Conservation (phyloP, 2,888 invertebrate genomes). For the Cylloceria caligata region DNA sequence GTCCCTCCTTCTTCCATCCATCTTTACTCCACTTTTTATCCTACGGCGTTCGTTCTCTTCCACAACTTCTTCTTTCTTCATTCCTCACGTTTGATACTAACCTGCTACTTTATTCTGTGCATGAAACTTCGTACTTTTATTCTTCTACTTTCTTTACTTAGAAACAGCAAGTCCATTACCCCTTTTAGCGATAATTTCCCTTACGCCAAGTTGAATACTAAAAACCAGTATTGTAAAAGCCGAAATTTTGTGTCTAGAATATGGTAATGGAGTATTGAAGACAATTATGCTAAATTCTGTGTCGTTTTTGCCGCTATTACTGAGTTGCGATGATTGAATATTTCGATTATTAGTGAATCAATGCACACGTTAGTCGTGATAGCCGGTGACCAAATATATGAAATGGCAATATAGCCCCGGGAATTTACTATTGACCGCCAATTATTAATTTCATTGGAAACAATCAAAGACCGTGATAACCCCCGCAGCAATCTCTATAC, state of each 20-base stretch:
- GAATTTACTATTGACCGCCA: neutral
- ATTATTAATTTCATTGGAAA: slow-evolving; percentile 17
- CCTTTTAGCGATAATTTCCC: slow-evolving; percentile 28
- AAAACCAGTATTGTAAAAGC: neutral
- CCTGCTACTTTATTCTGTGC: slow-evolving; percentile 25
- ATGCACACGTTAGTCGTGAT: neutral
- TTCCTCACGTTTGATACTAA: slow-evolving; percentile 47
- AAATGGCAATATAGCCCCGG: neutral
- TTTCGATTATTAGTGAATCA: neutral
- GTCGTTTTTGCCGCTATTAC: too few relatives aligned
- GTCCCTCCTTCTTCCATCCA: slow-evolving; percentile 15
- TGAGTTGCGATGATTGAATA: too few relatives aligned
- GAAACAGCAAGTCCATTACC: slow-evolving; percentile 2
- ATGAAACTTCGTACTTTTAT: neutral
- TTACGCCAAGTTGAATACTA: neutral
- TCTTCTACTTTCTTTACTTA: neutral
- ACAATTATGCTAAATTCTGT: too few relatives aligned
- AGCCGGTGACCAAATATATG: neutral
- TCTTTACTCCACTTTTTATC: slow-evolving; percentile 11
- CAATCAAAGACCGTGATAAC: neutral
- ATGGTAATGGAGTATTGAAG: neutral
- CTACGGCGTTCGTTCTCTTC: too few relatives aligned
- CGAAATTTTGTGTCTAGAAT: neutral
- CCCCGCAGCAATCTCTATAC: neutral
- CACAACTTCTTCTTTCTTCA: slow-evolving; percentile 18